Conservation (phyloP, 1,140 invertebrate species). For the Acromyrmex charruanus region DNA sequence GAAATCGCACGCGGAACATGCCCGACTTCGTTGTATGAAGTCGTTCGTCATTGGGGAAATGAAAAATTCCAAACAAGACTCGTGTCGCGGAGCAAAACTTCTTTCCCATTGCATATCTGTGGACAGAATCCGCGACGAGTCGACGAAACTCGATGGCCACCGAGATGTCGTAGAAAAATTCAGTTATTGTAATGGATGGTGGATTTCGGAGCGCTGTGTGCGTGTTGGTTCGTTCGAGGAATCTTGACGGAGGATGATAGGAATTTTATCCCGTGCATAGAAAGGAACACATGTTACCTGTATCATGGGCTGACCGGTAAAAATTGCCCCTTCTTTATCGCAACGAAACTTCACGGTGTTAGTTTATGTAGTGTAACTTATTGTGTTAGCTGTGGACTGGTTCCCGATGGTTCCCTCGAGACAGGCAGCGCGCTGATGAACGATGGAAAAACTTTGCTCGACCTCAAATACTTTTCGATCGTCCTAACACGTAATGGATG, state of each 20-base stretch:
- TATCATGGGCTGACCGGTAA: conserved; percentile 8
- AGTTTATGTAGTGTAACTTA: conserved; percentile 53
- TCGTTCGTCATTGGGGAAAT: conserved; percentile 79
- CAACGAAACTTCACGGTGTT: neutral
- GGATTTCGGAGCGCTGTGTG: neutral
- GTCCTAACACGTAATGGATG: conserved; percentile 51
- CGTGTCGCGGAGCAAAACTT: conserved; percentile 67
- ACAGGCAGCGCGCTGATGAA: conserved; percentile 63
- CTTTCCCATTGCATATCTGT: conserved; percentile 73
- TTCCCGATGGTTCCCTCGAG: conserved; percentile 34
- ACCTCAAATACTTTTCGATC: conserved; percentile 74
- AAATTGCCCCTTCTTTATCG: conserved; percentile 22
- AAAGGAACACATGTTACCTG: neutral
- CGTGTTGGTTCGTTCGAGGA: neutral
- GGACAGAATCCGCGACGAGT: conserved; percentile 75
- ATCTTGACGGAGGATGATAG: conserved; percentile 5
- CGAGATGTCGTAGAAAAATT: conserved; percentile 67
- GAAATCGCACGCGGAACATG: conserved; percentile 13
- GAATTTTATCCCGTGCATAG: conserved; percentile 28
- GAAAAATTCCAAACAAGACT: conserved; percentile 83
- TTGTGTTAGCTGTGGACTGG: conserved; percentile 19
- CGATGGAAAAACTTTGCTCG: conserved; percentile 70
- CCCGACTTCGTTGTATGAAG: conserved; percentile 66
- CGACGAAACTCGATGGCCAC: conserved; percentile 39
- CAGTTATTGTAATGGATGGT: conserved; percentile 45